phyloP scores from a whole-genome alignment of 2,888 invertebrate species.

The Tenthredo amoena region DNA sequence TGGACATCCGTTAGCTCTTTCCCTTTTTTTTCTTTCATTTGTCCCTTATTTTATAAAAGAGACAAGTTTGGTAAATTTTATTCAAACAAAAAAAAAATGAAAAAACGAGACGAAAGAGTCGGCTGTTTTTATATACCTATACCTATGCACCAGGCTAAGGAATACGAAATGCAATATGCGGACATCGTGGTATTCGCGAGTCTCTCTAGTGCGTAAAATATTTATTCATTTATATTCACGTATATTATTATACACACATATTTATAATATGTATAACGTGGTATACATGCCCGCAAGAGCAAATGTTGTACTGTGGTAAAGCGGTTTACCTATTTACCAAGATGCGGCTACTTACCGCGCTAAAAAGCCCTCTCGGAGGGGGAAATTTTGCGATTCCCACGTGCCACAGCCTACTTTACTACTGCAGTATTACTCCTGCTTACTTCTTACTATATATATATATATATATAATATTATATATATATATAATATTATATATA shows the following conservation, averaged over 20 bases:
- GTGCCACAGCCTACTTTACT: conserved; percentile 64
- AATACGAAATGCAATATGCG: background rate
- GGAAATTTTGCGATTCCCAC: conserved; percentile 72
- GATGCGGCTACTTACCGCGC: conserved; percentile 68
- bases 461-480: background rate
- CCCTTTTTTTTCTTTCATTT: background rate
- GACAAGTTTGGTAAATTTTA: conserved; percentile 17
- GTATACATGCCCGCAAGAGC: conserved; percentile 17
- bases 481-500: too few relatives aligned
- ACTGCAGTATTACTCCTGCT: conserved; percentile 36
- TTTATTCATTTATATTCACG: conserved; percentile 14
- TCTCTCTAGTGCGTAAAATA: conserved; percentile 1
- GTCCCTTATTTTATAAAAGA: conserved; percentile 51
- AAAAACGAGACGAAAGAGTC: background rate
- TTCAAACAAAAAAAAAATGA: background rate
- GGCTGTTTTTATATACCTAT: too few relatives aligned
- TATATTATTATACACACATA: conserved; percentile 14
- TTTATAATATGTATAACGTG: background rate
- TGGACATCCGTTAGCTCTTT: conserved; percentile 15
- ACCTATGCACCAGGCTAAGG: background rate
- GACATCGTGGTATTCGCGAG: background rate
- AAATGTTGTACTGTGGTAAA: conserved; percentile 49
- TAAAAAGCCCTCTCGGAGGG: conserved; percentile 61
- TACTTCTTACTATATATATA: background rate
- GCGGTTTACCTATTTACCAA: conserved; percentile 71